These are phyloP conservation scores for Porites divaricata DNA, from an alignment of 92 coral and sea anemone species.

Conservation along the genomic window DNA sequence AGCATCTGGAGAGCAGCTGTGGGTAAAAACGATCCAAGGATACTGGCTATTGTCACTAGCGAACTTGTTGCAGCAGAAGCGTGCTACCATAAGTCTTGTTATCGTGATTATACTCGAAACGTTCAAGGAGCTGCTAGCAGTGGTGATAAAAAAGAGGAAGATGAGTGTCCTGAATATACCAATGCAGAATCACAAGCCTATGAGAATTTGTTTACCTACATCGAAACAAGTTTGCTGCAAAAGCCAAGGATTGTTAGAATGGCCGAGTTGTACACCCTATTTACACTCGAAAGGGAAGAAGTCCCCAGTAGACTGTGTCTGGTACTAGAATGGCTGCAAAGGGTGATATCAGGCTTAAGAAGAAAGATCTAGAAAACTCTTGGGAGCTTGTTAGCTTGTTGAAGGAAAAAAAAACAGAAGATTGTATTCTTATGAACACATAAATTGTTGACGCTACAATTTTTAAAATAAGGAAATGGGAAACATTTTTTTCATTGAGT, in stretches of 20 bases:
- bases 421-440: constrained; percentile 6
- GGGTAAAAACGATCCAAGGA: constrained; percentile 52
- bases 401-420: constrained; percentile 7
- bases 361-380: constrained; percentile 2
- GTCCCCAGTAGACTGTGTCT: neutral
- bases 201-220: neutral
- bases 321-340: constrained; percentile 18
- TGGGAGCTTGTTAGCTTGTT: constrained; percentile 6
- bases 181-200: constrained; percentile 20
- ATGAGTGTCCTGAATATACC: constrained; percentile 20
- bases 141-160: constrained; percentile 38
- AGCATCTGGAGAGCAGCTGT: constrained; percentile 46
- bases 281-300: constrained; percentile 14
- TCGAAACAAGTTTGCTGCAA: neutral
- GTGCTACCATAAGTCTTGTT: constrained; percentile 71
- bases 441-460: constrained; percentile 11
- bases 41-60: constrained; percentile 58
- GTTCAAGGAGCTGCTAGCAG: constrained; percentile 17
- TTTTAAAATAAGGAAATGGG: constrained; percentile 10
- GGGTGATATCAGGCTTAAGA: constrained; percentile 17
- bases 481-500: constrained; percentile 18
- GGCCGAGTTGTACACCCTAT: constrained; percentile 41
- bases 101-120: constrained; percentile 60
- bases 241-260: constrained; percentile 23
- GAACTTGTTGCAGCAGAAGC: constrained; percentile 76